phyloP scores from a whole-genome alignment of 92 coral and sea anemone species.

The Siderastrea radians region DNA sequence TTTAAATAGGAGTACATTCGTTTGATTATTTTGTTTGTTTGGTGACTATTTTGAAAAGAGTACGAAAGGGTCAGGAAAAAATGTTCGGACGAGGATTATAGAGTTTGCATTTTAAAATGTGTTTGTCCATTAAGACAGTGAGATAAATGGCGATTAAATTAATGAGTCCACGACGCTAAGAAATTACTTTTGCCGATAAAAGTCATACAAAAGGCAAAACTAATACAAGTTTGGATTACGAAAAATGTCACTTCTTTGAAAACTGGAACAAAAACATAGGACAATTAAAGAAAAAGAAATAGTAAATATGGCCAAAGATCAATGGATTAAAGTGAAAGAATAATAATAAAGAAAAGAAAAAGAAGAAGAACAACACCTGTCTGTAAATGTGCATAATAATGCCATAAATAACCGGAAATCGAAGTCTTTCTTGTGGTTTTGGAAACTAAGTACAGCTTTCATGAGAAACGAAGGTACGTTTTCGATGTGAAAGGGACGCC shows the following conservation, averaged over 20 bases:
- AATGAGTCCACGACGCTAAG: slow-evolving; percentile 28
- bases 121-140: slow-evolving; percentile 19
- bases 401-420: not conserved
- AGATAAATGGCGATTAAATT: slow-evolving; percentile 18
- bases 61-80: not conserved
- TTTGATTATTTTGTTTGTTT: not conserved
- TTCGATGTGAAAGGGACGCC: not conserved
- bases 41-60: not conserved
- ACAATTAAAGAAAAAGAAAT: not conserved
- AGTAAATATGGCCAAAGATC: slow-evolving; percentile 12
- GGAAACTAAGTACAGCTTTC: not conserved
- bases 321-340: not conserved
- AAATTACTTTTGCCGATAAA: slow-evolving; percentile 33
- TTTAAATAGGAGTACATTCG: not conserved
- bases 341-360: not conserved
- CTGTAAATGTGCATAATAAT: not conserved
- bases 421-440: not conserved
- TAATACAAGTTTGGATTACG: not conserved
- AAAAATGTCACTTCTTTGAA: slow-evolving; percentile 1
- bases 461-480: not conserved
- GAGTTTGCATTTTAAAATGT: slow-evolving; percentile 13
- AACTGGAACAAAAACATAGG: slow-evolving; percentile 2
- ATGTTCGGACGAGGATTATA: not conserved
- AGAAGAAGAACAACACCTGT: not conserved
- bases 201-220: slow-evolving; percentile 7